Conservation (phyloP, 2,113 vertebrate genomes). For the Solea solea region DNA sequence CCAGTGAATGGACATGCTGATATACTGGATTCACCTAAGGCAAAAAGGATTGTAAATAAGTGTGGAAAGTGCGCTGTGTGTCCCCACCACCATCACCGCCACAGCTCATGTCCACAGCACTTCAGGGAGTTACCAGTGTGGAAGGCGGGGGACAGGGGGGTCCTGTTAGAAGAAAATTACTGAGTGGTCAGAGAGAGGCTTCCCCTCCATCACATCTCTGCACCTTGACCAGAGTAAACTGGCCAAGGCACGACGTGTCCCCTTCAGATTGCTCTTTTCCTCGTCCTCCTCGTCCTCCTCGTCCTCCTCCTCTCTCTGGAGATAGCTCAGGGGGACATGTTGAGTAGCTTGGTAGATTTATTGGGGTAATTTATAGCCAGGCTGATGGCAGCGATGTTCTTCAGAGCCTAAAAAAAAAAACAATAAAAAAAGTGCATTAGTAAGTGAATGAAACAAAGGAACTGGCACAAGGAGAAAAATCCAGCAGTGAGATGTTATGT, state of each 20-base stretch:
- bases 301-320: constrained; percentile 4
- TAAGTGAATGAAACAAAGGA: constrained; percentile 8
- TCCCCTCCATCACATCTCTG: constrained; percentile 6
- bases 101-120: constrained; percentile 40
- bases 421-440: constrained; percentile 2
- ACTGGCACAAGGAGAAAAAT: background rate
- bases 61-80: constrained; percentile 65
- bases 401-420: constrained; percentile 86
- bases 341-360: constrained; percentile 94
- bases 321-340: constrained; percentile 81
- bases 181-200: constrained; percentile 15
- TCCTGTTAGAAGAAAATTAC: constrained; percentile 54
- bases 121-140: constrained; percentile 23
- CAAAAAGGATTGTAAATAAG: constrained; percentile 65
- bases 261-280: constrained; percentile 16
- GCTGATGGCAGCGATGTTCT: constrained; percentile 98
- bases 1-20: constrained; percentile 71
- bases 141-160: constrained; percentile 2
- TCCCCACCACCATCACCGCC: constrained; percentile 1
- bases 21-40: constrained; percentile 67
- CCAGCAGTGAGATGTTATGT: background rate
- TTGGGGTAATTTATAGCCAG: constrained; percentile 98
- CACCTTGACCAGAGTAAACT: constrained; percentile 14
- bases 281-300: background rate
- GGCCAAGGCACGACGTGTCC: constrained; percentile 45